Evolutionary conservation across 2,113 vertebrate species (phyloP).

Genomic region (Nicator chloris): DNA sequence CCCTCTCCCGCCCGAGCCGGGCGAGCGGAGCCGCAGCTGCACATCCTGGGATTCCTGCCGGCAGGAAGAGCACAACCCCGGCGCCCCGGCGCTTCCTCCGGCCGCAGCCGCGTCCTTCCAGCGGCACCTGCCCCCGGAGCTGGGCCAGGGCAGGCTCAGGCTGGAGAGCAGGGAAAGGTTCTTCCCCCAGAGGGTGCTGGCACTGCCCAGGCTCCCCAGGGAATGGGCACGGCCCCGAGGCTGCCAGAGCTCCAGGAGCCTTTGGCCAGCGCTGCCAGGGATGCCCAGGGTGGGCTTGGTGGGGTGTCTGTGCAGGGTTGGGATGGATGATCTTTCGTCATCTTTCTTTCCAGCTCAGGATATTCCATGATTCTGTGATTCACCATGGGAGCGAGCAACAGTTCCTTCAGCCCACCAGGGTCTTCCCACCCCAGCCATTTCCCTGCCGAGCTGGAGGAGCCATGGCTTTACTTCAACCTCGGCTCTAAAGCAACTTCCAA

Average conservation of each 20-base stretch:
- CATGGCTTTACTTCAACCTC: fast-evolving
- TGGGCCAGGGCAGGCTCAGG: fast-evolving
- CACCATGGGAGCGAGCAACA: fast-evolving
- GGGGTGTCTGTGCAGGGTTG: background rate
- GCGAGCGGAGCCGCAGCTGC: background rate
- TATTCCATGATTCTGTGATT: background rate
- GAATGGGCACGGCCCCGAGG: background rate
- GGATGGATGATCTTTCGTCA: background rate
- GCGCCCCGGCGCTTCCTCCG: background rate
- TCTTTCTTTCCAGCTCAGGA: background rate
- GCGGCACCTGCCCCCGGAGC: background rate
- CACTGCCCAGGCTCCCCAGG: background rate
- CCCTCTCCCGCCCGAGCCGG: conserved; percentile 5
- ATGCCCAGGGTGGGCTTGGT: background rate
- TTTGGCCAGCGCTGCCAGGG: background rate
- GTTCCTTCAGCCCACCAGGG: fast-evolving
- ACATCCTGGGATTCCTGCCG: background rate
- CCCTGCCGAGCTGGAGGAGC: background rate
- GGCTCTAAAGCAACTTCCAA: background rate
- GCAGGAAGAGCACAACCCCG: background rate
- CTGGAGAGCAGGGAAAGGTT: fast-evolving
- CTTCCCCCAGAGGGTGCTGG: background rate
- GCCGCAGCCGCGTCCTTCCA: background rate
- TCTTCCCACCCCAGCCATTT: fast-evolving
- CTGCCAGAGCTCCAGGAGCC: background rate